Evolutionary conservation across 2,888 invertebrate genomes (phyloP), one percentile per base, ranked within the genome.

Genomic region (Ischnura elegans): DNA sequence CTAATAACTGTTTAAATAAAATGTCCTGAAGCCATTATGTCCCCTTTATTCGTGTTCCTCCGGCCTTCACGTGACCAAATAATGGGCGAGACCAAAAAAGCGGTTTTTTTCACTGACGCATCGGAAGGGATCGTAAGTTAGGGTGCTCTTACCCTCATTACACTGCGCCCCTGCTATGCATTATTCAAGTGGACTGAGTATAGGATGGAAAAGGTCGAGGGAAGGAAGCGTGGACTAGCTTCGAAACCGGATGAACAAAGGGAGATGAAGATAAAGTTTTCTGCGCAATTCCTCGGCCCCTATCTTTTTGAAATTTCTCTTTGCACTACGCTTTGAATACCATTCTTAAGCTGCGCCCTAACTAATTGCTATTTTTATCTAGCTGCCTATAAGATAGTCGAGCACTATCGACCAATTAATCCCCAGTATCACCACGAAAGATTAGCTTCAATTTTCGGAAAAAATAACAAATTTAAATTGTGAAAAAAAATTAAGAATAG

Each of bases 121-220:
- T 76, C 76, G 13, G 0, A 29, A 76, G 76, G 16, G 36, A 36
- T 76, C 76, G 76, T 36, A 76, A 76, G 10, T 76, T 36, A 13
- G 76, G 36, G 36, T 36, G 76, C 76, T 76, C 76, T 76, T 36
- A 36, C 76, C 76, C 16, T 76, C 76, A 76, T 36, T 76, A 29
- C 76, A 76, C 29, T 76, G 76, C 36, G 36, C 36, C 36, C 76
- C 36, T 36, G 13, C 10, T 2, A 76, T 76, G 76, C 76, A 76
- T 76, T 76, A 76, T 76, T 76, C 76, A 76, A 8, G 61, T 61
- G 61, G 61, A 61, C 61, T 21, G 61, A 61, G n/a, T 21, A 61
- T 61, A n/a, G 61, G 25, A 19, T 1, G 4, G 19, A 19, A 10
- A 1, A 19, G 19, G 51, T 51, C 19, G 51, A 51, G 13, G 51